Conservation (phyloP, 2,888 invertebrate species). For the Diaphora mendica region DNA sequence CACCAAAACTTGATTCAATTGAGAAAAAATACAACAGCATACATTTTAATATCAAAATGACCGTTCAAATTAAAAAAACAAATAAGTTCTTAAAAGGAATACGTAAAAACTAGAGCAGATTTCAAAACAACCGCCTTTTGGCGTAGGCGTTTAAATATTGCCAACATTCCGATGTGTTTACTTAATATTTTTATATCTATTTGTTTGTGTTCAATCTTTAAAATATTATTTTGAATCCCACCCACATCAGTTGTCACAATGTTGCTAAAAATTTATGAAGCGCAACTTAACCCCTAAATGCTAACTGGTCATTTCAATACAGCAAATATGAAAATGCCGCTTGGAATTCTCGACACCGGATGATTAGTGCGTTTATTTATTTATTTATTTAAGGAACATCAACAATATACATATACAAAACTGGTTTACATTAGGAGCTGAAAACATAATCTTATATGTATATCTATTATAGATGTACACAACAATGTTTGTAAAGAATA, state of each 20-base stretch:
- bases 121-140: conserved; percentile 62
- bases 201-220: conserved; percentile 26
- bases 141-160: conserved; percentile 60
- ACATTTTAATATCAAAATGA: neutral
- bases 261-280: conserved; percentile 39
- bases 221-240: conserved; percentile 37
- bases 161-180: conserved; percentile 58
- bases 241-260: conserved; percentile 32
- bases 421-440: too few relatives aligned
- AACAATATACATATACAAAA: too few relatives aligned
- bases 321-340: conserved; percentile 4
- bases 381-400: too few relatives aligned
- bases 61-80: neutral
- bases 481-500: too few relatives aligned
- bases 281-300: conserved; percentile 23
- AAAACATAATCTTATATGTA: too few relatives aligned
- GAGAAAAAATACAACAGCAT: neutral
- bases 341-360: neutral
- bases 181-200: conserved; percentile 44
- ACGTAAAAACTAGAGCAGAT: conserved; percentile 65
- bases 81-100: conserved; percentile 40
- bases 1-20: conserved; percentile 13
- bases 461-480: too few relatives aligned
- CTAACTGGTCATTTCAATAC: conserved; percentile 10
- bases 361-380: too few relatives aligned